Percentiles rank a stretch among this genome's conserved stretches.
phyloP scores from a whole-genome alignment of 64 coral and sea anemone genomes.

The Montipora capricornis region DNA sequence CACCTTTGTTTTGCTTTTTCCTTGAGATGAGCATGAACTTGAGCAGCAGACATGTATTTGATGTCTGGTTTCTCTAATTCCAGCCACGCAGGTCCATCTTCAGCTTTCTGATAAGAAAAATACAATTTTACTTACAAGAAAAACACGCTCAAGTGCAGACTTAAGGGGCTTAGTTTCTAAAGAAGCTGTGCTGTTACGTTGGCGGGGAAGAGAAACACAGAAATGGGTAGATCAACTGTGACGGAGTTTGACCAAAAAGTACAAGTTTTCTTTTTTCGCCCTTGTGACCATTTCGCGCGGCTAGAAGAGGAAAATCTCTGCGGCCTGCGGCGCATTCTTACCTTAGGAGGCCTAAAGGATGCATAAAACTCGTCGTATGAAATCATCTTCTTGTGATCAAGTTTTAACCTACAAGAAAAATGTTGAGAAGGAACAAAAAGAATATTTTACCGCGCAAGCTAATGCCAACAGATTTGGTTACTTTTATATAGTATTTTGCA shows the following conservation, averaged over 20 bases:
- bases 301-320: too few species aligned
- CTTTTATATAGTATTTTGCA: too few species aligned
- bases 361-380: slow-evolving; percentile 98
- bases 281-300: too few species aligned
- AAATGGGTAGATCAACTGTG: too few species aligned
- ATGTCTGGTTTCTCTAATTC: slow-evolving; percentile 85
- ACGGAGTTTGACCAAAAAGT: too few species aligned
- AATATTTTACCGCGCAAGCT: too few species aligned
- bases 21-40: slow-evolving; percentile 97
- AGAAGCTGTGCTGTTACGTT: too few species aligned
- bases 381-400: slow-evolving; percentile 96
- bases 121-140: not conserved
- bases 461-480: not conserved
- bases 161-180: too few species aligned
- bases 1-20: slow-evolving; percentile 98
- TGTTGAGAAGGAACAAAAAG: not conserved
- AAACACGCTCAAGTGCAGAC: too few species aligned
- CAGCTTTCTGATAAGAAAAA: slow-evolving; percentile 77
- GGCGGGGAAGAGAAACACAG: too few species aligned
- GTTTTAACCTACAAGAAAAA: slow-evolving; percentile 64
- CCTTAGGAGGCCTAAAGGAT: slow-evolving; percentile 90
- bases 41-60: slow-evolving; percentile 81
- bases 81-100: slow-evolving; percentile 88
- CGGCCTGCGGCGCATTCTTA: not conserved
- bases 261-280: too few species aligned